These are phyloP conservation scores for Scytalopus superciliaris DNA, from an alignment of 2,113 vertebrate genomes.

Conservation along the genomic window DNA sequence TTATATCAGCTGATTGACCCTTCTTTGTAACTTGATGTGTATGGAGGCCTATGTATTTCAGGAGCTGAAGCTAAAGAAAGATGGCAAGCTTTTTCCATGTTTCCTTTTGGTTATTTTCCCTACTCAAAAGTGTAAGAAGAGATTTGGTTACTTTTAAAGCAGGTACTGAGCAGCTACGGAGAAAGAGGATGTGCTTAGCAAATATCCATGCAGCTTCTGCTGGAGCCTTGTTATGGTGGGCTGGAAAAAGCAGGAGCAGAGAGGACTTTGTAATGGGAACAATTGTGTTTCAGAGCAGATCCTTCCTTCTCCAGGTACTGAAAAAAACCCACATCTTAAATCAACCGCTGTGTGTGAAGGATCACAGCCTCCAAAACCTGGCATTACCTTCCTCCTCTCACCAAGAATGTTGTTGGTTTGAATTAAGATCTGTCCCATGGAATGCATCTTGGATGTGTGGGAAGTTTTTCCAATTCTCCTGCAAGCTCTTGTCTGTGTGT, in stretches of 20 bases:
- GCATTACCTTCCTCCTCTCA: neutral
- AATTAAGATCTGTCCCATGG: neutral
- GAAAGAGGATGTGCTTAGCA: neutral
- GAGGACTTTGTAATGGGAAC: neutral
- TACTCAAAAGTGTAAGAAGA: neutral
- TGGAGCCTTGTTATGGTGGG: neutral
- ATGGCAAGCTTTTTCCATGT: neutral
- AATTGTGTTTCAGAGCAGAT: neutral
- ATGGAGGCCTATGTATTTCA: neutral
- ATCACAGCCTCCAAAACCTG: neutral
- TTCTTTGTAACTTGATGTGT: neutral
- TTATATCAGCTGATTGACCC: neutral
- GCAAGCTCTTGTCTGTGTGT: neutral
- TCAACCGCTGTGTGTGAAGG: neutral
- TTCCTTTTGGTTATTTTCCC: neutral
- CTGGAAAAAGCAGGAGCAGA: neutral
- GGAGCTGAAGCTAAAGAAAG: neutral
- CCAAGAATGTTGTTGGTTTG: neutral
- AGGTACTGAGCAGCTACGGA: neutral
- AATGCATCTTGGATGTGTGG: neutral
- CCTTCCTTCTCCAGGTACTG: neutral
- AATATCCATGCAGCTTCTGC: neutral
- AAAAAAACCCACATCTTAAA: neutral
- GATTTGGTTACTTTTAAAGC: neutral
- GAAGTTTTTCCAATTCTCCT: neutral